These are phyloP conservation scores for Buathra laborator DNA, from an alignment of 2,888 invertebrate species.

Conservation along the genomic window DNA sequence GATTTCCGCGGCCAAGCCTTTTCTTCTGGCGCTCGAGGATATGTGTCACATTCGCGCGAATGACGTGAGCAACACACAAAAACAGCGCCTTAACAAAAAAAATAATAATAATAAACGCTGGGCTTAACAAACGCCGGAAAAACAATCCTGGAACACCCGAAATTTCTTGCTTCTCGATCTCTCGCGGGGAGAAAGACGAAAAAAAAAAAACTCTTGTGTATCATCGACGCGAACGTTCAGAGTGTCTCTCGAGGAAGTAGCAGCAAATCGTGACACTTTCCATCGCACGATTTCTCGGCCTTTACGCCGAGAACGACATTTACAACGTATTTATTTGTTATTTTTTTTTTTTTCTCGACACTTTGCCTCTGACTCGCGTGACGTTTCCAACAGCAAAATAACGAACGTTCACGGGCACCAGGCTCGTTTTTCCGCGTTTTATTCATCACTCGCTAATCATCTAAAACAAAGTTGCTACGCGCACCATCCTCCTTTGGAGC, in stretches of 20 bases:
- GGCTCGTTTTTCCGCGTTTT: constrained; percentile 44
- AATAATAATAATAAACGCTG: not conserved
- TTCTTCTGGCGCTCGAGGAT: constrained; percentile 73
- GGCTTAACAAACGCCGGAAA: not conserved
- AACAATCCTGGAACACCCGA: not conserved
- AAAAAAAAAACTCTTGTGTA: not conserved
- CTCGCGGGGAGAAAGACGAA: not conserved
- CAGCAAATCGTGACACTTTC: constrained; percentile 11
- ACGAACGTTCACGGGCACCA: constrained; percentile 19
- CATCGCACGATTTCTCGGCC: not conserved
- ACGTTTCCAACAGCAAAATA: not conserved
- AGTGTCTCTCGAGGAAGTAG: not conserved
- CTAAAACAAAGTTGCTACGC: not conserved
- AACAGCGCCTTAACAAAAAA: not conserved
- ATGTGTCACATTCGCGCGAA: constrained; percentile 76
- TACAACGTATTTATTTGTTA: not conserved
- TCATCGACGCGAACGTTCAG: not conserved
- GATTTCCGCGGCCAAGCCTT: constrained; percentile 72
- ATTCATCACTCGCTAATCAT: constrained; percentile 11
- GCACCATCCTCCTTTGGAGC: not conserved
- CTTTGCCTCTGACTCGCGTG: not conserved
- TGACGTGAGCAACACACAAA: constrained; percentile 73
- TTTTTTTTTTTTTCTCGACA: not conserved
- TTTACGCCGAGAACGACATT: not conserved
- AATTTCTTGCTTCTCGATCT: not conserved